Percentiles rank a stretch among this genome's conserved stretches.
phyloP scores from a whole-genome alignment of 2,113 vertebrate genomes.

The Hassar affinis region DNA sequence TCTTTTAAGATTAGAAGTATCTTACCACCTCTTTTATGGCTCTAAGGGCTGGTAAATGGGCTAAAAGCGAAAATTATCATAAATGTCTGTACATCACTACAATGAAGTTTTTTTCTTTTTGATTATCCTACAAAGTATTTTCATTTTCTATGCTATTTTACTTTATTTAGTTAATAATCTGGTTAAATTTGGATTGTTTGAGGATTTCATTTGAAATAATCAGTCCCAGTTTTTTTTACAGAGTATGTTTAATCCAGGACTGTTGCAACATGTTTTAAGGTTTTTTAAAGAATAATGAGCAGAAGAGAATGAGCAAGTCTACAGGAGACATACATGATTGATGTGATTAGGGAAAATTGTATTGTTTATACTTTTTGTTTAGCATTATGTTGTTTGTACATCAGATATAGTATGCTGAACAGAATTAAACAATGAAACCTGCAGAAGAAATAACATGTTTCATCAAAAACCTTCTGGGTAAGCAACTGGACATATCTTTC shows the following conservation, averaged over 20 bases:
- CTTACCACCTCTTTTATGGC: neutral
- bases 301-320: neutral
- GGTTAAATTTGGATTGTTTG: conserved; percentile 7
- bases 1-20: neutral
- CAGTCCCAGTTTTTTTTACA: neutral
- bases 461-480: neutral
- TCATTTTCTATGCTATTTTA: neutral
- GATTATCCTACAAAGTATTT: neutral
- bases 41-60: neutral
- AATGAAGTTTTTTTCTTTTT: neutral
- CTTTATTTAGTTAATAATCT: neutral
- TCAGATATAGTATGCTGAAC: neutral
- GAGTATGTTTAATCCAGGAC: neutral
- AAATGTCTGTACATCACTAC: neutral
- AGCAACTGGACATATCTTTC: neutral
- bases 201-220: conserved; percentile 25
- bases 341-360: neutral
- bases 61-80: neutral
- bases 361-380: neutral
- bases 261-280: neutral
- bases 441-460: neutral
- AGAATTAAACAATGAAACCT: neutral
- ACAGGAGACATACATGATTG: neutral
- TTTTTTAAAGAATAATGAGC: neutral
- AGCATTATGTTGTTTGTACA: neutral